phyloP scores from a whole-genome alignment of 2,797 vertebrate genomes.

The Heterohyrax brucei region DNA sequence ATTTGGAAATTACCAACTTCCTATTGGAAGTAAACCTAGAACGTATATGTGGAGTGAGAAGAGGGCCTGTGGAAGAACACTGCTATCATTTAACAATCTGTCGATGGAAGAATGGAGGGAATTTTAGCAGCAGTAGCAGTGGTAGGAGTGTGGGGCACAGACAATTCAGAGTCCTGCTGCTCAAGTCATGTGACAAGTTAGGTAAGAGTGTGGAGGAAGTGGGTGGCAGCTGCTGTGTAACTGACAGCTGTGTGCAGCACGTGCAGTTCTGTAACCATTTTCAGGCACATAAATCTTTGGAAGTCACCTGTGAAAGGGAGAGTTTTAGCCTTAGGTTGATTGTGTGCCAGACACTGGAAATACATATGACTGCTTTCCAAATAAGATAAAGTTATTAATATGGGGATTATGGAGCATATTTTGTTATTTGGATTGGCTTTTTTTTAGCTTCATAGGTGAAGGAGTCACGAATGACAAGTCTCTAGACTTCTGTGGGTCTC shows the following conservation, averaged over 20 bases:
- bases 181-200: not conserved
- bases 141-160: not conserved
- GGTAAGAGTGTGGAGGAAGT: too few species aligned
- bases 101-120: not conserved
- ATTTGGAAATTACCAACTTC: not conserved
- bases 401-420: not conserved
- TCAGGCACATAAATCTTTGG: not conserved
- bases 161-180: not conserved
- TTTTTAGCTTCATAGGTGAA: not conserved
- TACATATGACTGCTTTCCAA: not conserved
- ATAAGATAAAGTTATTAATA: conserved; percentile 6
- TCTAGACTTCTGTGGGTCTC: conserved; percentile 32
- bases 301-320: not conserved
- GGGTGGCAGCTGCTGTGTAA: not conserved
- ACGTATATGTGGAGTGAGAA: not conserved
- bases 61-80: not conserved
- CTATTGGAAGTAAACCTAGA: not conserved
- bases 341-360: conserved; percentile 20
- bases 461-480: not conserved
- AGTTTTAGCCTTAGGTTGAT: conserved; percentile 33
- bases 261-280: not conserved
- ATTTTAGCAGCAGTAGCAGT: not conserved
- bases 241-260: not conserved
- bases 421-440: not conserved
- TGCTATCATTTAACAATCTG: not conserved